A percentile compares a stretch with the other conserved stretches of the same genome.
These are phyloP conservation scores for Scaptomyza polygonia DNA, from an alignment of 2,888 invertebrate genomes.

Conservation along the genomic window DNA sequence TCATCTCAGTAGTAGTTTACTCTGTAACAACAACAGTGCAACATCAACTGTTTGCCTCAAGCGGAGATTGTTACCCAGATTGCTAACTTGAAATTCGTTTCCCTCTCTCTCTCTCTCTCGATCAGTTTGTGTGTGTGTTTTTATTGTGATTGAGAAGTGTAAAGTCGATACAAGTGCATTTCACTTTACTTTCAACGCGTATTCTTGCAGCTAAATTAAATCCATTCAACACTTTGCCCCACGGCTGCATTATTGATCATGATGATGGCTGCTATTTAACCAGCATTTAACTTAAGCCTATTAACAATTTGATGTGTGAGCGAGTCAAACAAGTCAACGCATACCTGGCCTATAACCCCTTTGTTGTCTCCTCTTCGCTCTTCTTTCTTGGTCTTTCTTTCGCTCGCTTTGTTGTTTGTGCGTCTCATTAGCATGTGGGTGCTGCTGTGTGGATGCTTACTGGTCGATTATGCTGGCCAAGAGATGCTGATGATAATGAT, in stretches of 20 bases:
- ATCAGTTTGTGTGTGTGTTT: neutral
- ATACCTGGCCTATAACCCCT: slow-evolving; percentile 10
- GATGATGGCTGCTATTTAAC: slow-evolving; percentile 55
- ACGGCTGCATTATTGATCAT: slow-evolving; percentile 37
- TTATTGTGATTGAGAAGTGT: slow-evolving; percentile 59
- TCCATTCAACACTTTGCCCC: slow-evolving; percentile 57
- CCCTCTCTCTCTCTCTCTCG: neutral
- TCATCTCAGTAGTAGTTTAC: slow-evolving; percentile 52
- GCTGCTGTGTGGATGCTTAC: slow-evolving; percentile 22
- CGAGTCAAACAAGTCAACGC: slow-evolving; percentile 36
- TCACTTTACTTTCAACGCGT: slow-evolving; percentile 64
- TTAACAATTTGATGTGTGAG: slow-evolving; percentile 61
- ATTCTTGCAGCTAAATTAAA: slow-evolving; percentile 69
- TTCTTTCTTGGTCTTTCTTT: neutral
- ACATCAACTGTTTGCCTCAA: slow-evolving; percentile 27
- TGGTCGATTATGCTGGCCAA: slow-evolving; percentile 26
- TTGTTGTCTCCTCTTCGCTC: neutral
- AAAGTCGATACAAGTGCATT: slow-evolving; percentile 68
- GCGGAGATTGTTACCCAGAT: slow-evolving; percentile 54
- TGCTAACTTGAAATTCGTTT: slow-evolving; percentile 37
- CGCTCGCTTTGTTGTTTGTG: slow-evolving; percentile 29
- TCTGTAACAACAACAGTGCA: slow-evolving; percentile 54
- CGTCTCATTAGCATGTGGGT: slow-evolving; percentile 71
- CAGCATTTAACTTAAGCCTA: slow-evolving; percentile 73
- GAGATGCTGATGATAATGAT: slow-evolving; percentile 43